Evolutionary conservation across 2,888 invertebrate genomes (phyloP).

Genomic region (Oasisia sp.): DNA sequence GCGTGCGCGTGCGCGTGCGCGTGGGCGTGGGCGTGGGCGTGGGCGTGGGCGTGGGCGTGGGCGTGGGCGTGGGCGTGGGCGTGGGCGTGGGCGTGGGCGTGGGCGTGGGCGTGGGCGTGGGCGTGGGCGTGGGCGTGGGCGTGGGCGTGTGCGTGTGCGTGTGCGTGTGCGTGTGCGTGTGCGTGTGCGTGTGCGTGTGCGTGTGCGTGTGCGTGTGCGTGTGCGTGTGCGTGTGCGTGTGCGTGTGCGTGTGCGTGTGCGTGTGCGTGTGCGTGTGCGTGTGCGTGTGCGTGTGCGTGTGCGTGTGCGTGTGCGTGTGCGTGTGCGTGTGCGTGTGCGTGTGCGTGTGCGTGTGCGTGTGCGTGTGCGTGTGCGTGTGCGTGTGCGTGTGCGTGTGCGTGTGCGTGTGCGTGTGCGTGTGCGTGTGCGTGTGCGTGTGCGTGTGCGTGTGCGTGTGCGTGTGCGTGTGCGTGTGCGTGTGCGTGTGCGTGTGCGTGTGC

Average conservation of each 20-base stretch:
- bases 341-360: background rate
- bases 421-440: background rate
- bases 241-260: constrained; percentile 19
- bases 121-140: background rate
- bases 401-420: background rate
- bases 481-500: background rate
- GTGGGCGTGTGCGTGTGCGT: background rate
- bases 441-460: background rate
- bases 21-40: too few relatives aligned
- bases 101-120: background rate
- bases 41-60: background rate
- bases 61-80: background rate
- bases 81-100: background rate
- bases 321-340: background rate
- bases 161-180: constrained; percentile 23
- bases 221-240: constrained; percentile 25
- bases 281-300: background rate
- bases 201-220: constrained; percentile 19
- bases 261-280: background rate
- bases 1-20: background rate
- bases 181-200: constrained; percentile 17
- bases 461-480: background rate
- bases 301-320: background rate
- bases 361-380: background rate
- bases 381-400: background rate